Base-by-base conservation (phyloP, 2,113 vertebrate genomes). In the Xenopus tropicalis region DNA sequence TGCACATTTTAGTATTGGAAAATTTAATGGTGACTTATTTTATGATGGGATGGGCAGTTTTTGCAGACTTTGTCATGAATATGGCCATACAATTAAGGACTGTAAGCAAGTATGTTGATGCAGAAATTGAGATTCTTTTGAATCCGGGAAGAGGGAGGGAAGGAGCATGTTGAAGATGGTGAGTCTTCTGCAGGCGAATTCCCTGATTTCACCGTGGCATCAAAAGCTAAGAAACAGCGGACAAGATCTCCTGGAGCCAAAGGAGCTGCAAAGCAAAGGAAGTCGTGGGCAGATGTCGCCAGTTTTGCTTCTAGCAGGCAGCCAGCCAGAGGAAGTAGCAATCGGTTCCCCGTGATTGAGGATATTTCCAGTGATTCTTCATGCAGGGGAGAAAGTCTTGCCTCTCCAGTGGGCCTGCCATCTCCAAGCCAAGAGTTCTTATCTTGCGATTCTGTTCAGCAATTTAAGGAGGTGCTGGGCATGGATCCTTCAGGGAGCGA, bases 241-340 rank as follows among this genome's bases (percentile, higher is more conserved):
- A 57, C 54, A 17, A 17, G 14, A 8, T 13, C 54, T 9, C 54
- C 54, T 9, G 54, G 7, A 6, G n/a, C n/a, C n/a, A n/a, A n/a
- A n/a, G n/a, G n/a, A n/a, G n/a, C n/a, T n/a, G 14, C 5, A 57
- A 17, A 13, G 7, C 8, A 57, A 14, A 13, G 14, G 54, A 57
- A 57, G 54, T 57, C 54, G n/a, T 57, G n/a, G 54, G 54, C 54
- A 10, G 54, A 57, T 5, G n/a, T 57, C n/a, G 54, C 54, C n/a
- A n/a, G n/a, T n/a, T n/a, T n/a, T n/a, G n/a, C n/a, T 10, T 5
- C 54, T 7, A 57, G 14, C 14, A 57, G 14, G 8, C 14, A 8
- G 7, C n/a, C n/a, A n/a, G n/a, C 6, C 14, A 13, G 54, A 57
- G 54, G 54, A 57, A 10, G 6, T 57, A 7, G 54, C 7, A 7